These are phyloP conservation scores for Polydrusus cervinus DNA, from an alignment of 2,888 invertebrate species.

Conservation along the genomic window DNA sequence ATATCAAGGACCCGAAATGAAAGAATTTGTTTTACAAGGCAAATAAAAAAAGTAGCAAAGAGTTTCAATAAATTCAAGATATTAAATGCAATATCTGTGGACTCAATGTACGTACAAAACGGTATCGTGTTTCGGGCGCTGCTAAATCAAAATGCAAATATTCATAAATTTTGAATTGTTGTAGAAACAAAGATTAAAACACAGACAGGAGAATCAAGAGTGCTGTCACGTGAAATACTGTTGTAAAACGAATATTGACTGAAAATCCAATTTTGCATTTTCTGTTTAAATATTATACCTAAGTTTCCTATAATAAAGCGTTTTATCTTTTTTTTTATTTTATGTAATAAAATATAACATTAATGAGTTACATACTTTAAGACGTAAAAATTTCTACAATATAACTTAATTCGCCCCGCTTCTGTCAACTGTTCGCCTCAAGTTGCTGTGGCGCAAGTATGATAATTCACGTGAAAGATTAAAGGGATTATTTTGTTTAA, in stretches of 20 bases:
- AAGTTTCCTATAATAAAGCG: no score
- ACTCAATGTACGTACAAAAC: constrained; percentile 26
- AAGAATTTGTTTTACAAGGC: constrained; percentile 10
- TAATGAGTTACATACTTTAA: no score
- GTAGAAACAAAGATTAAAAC: constrained; percentile 34
- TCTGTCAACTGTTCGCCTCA: no score
- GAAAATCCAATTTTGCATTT: not conserved
- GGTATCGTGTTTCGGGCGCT: constrained; percentile 6
- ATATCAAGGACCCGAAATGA: constrained; percentile 35
- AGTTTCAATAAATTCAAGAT: constrained; percentile 40
- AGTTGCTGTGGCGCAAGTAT: no score
- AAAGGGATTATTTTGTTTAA: no score
- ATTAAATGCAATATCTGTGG: constrained; percentile 43
- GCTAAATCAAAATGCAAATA: constrained; percentile 47
- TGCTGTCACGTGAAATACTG: not conserved
- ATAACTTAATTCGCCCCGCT: no score
- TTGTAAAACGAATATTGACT: not conserved
- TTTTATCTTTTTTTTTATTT: no score
- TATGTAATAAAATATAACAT: no score
- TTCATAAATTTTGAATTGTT: constrained; percentile 43
- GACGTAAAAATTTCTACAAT: no score
- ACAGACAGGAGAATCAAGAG: constrained; percentile 14
- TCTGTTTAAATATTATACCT: not conserved
- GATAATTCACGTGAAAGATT: no score
- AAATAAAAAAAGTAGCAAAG: constrained; percentile 19